Conservation (phyloP, 2,888 invertebrate species). For the Thelaira solivaga region DNA sequence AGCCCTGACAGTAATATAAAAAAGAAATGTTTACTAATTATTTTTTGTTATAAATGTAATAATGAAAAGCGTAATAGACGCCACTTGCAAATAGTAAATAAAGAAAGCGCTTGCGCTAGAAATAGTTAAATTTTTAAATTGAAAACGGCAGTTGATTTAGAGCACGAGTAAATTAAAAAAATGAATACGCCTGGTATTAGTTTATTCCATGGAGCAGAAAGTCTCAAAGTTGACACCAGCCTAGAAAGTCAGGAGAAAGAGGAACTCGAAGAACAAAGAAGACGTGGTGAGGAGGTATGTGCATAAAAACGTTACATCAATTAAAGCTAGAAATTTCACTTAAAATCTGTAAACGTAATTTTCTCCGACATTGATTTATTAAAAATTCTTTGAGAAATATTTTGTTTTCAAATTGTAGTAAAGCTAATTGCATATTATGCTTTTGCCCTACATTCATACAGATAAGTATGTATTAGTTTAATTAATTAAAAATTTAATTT, state of each 20-base stretch:
- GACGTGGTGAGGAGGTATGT: conserved; percentile 82
- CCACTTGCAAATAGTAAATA: neutral
- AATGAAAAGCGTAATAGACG: neutral
- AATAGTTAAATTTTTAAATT: conserved; percentile 44
- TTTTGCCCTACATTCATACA: no score
- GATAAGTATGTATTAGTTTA: no score
- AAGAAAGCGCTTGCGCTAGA: conserved; percentile 60
- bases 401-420: no score
- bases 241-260: conserved; percentile 83
- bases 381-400: no score
- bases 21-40: neutral
- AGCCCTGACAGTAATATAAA: no score
- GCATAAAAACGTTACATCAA: neutral
- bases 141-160: conserved; percentile 33
- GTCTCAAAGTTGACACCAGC: conserved; percentile 82
- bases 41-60: neutral
- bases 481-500: no score
- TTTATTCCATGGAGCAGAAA: conserved; percentile 84
- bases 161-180: neutral
- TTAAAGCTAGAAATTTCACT: no score
- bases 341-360: no score
- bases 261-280: conserved; percentile 82
- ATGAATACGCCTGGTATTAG: conserved; percentile 83
- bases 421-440: no score
- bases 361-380: no score